Evolutionary conservation across 2,797 vertebrate species (phyloP), one percentile per base, ranked within the genome.

Genomic region (Manis pentadactyla): DNA sequence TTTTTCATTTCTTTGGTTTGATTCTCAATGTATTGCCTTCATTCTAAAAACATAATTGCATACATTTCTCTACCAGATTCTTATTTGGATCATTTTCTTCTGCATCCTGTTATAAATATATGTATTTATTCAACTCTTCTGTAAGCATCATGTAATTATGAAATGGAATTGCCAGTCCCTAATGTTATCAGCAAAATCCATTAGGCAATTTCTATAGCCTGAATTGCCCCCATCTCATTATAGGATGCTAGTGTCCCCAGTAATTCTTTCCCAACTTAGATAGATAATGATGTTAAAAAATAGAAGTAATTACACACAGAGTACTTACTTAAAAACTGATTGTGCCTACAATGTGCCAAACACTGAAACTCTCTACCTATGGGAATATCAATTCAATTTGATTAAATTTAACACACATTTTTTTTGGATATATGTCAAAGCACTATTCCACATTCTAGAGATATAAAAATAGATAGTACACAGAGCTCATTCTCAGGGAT

Each of bases 171-270:
- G 6, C 17, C 87, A 78, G 21, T 2, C 21, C 61, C 59, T 93
- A 91, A 95, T 89, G 64, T 53, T 71, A 93, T 93, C 88, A 92
- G 59, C 4, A 96, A 96, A 95, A 86, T 23, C 77, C 91, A 94
- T 92, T 96, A 97, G 79, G 61, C 96, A 94, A 96, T 96, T 96
- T 94, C 63, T 97, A 1, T 66, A 87, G 78, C 42, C 63, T 88
- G 42, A 91, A 91, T 81, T 85, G 51, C 34, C 57, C 31, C 46
- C 46, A 27, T 79, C 69, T 90, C 55, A 94, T 93, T 96, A 92
- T 75, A 95, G 34, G 31, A 87, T 34, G 1, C 31, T 68, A 37
- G 21, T 57, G 7, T 87, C 57, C 71, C 11, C 68, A 89, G n/a
- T 39, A 39, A 95, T 77, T 87, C 42, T 15, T 84, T 95, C 66